Conservation (phyloP, 2,797 vertebrate species). For the Galago senegalensis region DNA sequence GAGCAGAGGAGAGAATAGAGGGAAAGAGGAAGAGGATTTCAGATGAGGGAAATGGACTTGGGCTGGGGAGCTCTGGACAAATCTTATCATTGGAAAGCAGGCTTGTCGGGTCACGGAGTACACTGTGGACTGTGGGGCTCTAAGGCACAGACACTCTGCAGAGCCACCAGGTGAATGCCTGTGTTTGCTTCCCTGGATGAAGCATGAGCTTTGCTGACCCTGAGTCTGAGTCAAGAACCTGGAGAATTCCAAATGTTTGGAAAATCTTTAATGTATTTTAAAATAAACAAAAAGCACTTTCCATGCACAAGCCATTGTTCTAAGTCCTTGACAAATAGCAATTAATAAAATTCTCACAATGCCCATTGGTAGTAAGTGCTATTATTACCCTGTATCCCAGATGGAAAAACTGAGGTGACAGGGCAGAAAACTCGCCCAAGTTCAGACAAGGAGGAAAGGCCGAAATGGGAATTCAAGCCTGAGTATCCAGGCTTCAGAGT, state of each 20-base stretch:
- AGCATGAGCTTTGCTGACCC: background rate
- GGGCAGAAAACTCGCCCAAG: background rate
- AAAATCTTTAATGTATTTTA: background rate
- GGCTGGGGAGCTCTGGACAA: background rate
- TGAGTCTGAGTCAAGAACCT: background rate
- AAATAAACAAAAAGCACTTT: background rate
- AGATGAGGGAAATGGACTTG: too few species aligned
- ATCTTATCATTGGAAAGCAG: background rate
- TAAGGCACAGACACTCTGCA: background rate
- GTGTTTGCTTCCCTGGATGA: background rate
- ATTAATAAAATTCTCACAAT: background rate
- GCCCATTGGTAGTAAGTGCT: rapidly evolving
- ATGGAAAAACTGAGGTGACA: background rate
- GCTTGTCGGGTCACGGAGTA: too few species aligned
- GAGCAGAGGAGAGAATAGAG: background rate
- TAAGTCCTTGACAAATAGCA: background rate
- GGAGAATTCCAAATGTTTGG: background rate
- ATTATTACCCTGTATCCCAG: background rate
- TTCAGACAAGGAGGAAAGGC: background rate
- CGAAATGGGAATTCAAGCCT: background rate
- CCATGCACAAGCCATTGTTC: background rate
- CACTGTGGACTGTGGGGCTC: background rate
- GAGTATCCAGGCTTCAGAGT: background rate
- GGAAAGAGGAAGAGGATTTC: background rate
- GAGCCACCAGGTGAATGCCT: background rate